These are phyloP conservation scores for Coluber constrictor DNA, from an alignment of 2,797 vertebrate genomes.

Conservation along the genomic window DNA sequence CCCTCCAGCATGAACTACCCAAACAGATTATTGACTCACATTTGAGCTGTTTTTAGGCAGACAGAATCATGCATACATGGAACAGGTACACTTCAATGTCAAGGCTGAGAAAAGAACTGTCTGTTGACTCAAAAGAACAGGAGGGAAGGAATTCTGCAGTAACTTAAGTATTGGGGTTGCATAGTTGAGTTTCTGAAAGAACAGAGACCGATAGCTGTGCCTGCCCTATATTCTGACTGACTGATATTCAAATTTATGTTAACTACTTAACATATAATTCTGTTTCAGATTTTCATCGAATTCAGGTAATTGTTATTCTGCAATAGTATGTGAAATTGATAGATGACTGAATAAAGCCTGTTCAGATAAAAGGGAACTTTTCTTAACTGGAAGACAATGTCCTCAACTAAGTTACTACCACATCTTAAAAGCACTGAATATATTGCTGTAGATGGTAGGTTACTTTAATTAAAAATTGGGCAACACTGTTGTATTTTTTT, in stretches of 20 bases:
- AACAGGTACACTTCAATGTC: background rate
- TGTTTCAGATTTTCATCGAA: background rate
- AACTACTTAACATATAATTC: background rate
- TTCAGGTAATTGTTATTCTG: background rate
- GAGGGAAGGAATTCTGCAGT: background rate
- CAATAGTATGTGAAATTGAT: background rate
- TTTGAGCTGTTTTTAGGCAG: background rate
- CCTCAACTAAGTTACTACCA: background rate
- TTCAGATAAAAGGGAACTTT: background rate
- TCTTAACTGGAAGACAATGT: background rate
- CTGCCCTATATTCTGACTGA: background rate
- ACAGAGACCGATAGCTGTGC: background rate
- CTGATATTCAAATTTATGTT: background rate
- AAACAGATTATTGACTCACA: background rate
- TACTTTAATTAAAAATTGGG: background rate
- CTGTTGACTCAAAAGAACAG: background rate
- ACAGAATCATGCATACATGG: background rate
- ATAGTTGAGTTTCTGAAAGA: background rate
- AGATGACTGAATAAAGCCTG: background rate
- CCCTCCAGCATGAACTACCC: conserved; percentile 1
- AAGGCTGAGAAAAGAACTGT: background rate
- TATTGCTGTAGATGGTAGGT: background rate
- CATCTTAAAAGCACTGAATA: background rate
- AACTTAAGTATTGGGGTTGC: background rate
- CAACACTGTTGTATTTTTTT: background rate